These are phyloP conservation scores for Conus canariensis DNA, from an alignment of 2,888 invertebrate genomes.

Conservation along the genomic window DNA sequence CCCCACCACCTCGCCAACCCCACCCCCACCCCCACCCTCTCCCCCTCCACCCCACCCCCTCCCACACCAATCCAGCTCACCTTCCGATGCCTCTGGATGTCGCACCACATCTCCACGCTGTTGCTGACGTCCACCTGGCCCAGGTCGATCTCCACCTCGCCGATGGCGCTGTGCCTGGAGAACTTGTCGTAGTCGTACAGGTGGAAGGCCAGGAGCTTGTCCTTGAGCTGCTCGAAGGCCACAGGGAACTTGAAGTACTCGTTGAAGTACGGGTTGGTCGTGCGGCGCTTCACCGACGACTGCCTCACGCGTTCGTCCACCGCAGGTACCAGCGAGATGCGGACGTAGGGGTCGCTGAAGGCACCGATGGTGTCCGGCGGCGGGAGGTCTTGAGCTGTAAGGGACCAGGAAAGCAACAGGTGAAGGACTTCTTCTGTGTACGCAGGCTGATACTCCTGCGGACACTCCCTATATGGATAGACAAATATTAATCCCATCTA, in stretches of 20 bases:
- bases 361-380: slow-evolving; percentile 89
- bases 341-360: slow-evolving; percentile 93
- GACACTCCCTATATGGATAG: too few species aligned
- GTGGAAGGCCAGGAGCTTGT: slow-evolving; percentile 85
- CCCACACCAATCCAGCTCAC: slow-evolving; percentile 57
- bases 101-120: slow-evolving; percentile 92
- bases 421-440: background rate
- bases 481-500: too few species aligned
- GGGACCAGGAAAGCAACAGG: background rate
- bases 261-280: slow-evolving; percentile 92
- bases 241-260: slow-evolving; percentile 96
- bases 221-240: slow-evolving; percentile 89
- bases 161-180: slow-evolving; percentile 92
- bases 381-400: slow-evolving; percentile 86
- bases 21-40: background rate
- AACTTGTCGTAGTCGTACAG: slow-evolving; percentile 85
- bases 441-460: too few species aligned
- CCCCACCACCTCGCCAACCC: background rate
- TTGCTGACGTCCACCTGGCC: slow-evolving; percentile 89
- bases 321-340: slow-evolving; percentile 89
- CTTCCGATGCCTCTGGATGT: slow-evolving; percentile 89
- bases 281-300: slow-evolving; percentile 90
- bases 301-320: slow-evolving; percentile 92
- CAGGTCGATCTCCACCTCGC: slow-evolving; percentile 89
- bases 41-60: background rate